phyloP scores from a whole-genome alignment of 2,888 invertebrate species.

The Homarus gammarus region DNA sequence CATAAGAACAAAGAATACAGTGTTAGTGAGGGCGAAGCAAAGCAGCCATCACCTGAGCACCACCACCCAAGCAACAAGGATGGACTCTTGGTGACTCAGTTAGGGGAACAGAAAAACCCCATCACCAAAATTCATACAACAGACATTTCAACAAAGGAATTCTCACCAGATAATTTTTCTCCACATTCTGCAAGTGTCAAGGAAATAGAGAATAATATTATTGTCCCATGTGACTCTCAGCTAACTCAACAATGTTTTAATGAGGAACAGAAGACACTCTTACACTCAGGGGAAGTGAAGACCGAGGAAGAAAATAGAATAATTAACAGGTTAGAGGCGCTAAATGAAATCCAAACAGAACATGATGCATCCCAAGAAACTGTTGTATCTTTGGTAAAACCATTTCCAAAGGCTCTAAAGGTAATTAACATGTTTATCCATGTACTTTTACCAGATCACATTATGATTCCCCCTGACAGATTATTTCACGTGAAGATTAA shows the following conservation, averaged over 20 bases:
- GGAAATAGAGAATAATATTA: not conserved
- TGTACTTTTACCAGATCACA: not conserved
- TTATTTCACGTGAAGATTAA: no score
- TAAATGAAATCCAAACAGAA: no score
- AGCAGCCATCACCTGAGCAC: not conserved
- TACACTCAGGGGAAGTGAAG: not conserved
- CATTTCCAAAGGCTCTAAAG: constrained; percentile 32
- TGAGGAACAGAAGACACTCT: not conserved
- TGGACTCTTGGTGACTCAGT: not conserved
- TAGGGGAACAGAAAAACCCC: not conserved
- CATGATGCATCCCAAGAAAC: not conserved
- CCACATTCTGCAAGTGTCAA: not conserved
- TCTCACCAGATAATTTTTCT: not conserved
- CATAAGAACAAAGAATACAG: not conserved
- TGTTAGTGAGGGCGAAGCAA: not conserved
- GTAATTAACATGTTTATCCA: not conserved
- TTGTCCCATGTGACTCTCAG: not conserved
- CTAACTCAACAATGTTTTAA: not conserved
- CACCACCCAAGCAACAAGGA: not conserved
- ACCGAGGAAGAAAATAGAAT: not conserved
- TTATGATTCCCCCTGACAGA: not conserved
- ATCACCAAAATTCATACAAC: no score
- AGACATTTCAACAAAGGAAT: not conserved
- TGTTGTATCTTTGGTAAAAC: constrained; percentile 5
- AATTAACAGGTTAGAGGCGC: not conserved